Conservation (phyloP, 2,888 invertebrate species). For the Cosmia trapezina region DNA sequence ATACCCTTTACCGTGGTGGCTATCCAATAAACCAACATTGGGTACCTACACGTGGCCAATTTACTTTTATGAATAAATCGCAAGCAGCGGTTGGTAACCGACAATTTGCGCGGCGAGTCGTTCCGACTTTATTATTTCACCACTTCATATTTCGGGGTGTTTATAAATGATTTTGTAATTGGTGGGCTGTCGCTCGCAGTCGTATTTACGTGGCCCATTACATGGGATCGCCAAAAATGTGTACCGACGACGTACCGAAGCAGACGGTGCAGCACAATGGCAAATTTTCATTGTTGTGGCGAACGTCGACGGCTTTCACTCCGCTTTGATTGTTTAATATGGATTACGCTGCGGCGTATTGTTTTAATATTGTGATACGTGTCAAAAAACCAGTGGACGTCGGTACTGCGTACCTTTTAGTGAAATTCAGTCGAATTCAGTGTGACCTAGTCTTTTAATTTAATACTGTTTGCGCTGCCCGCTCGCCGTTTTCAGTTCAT, state of each 20-base stretch:
- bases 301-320: conserved; percentile 35
- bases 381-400: conserved; percentile 22
- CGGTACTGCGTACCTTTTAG: conserved; percentile 11
- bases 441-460: conserved; percentile 29
- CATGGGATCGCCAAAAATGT: conserved; percentile 61
- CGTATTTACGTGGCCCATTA: conserved; percentile 77
- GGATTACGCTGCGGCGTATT: conserved; percentile 48
- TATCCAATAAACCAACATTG: conserved; percentile 69
- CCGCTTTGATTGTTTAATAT: conserved; percentile 52
- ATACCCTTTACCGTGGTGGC: conserved; percentile 56
- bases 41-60: conserved; percentile 75
- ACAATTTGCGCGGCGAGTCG: conserved; percentile 74
- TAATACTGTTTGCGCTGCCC: conserved; percentile 11
- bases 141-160: conserved; percentile 83
- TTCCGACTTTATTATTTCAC: conserved; percentile 77
- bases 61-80: conserved; percentile 72
- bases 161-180: conserved; percentile 87
- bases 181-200: conserved; percentile 79
- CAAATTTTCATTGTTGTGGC: conserved; percentile 36
- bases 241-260: conserved; percentile 37
- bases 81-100: conserved; percentile 63
- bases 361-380: conserved; percentile 44
- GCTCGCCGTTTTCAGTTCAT: conserved; percentile 16
- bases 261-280: conserved; percentile 34
- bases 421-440: conserved; percentile 8